Evolutionary conservation across 2,113 vertebrate genomes (phyloP).

Genomic region (Choloepus hoffmanni): DNA sequence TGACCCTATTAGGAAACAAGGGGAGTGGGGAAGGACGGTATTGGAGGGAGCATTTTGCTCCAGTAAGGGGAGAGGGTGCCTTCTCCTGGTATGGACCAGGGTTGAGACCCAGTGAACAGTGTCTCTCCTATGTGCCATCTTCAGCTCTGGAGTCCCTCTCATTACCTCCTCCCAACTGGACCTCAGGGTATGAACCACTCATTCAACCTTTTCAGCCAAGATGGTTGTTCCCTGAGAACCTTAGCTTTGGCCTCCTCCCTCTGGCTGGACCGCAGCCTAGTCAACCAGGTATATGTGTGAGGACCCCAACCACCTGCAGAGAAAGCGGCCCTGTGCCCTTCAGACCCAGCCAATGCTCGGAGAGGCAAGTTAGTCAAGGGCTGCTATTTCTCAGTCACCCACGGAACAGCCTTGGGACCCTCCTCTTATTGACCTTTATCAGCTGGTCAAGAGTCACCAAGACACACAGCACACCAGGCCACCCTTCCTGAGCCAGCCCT

Average conservation of each 20-base stretch:
- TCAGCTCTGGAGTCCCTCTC: background rate
- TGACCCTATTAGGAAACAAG: accelerated
- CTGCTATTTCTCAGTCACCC: background rate
- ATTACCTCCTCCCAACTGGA: background rate
- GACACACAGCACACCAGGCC: background rate
- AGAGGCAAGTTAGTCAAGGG: background rate
- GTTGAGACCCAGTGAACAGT: background rate
- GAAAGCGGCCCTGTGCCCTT: background rate
- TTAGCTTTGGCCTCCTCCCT: background rate
- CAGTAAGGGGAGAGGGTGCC: background rate
- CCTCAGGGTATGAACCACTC: background rate
- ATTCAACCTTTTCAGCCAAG: background rate
- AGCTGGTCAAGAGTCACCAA: background rate
- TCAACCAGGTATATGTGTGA: background rate
- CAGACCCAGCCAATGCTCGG: background rate
- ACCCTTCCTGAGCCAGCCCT: background rate
- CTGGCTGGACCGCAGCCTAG: background rate
- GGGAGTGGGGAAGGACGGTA: too few species aligned
- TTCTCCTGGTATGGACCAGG: background rate
- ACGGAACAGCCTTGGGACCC: accelerated
- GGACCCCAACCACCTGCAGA: background rate
- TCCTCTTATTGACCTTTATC: background rate
- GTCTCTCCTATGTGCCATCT: background rate
- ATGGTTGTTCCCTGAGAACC: background rate
- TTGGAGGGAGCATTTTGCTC: background rate